Percentiles rank a stretch among this genome's conserved stretches.
Evolutionary conservation across 2,113 vertebrate species (phyloP).

Genomic region (Equus przewalskii): DNA sequence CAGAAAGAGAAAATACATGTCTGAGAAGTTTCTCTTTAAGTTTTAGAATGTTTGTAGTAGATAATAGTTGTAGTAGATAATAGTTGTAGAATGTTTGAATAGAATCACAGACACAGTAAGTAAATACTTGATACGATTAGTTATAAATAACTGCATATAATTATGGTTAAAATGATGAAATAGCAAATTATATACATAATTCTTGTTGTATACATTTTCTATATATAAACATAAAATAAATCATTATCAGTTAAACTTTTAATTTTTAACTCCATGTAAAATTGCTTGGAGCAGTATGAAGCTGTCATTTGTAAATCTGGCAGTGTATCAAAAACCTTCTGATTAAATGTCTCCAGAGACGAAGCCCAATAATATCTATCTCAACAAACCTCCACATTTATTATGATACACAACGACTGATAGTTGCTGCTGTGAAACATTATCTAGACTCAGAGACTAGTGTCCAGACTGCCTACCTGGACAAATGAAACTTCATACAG

Average conservation of each 20-base stretch:
- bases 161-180: neutral
- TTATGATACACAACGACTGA: neutral
- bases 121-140: neutral
- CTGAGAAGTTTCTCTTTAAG: neutral
- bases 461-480: neutral
- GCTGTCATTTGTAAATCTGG: neutral
- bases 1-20: neutral
- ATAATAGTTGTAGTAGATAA: neutral
- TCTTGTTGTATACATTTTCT: too few species aligned
- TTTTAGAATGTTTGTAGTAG: neutral
- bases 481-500: neutral
- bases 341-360: neutral
- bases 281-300: neutral
- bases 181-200: too few species aligned
- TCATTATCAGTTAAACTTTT: neutral
- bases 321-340: neutral
- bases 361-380: neutral
- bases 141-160: neutral
- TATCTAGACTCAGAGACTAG: neutral
- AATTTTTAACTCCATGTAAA: neutral
- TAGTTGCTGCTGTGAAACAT: neutral
- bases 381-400: neutral
- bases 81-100: neutral
- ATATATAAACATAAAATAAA: neutral
- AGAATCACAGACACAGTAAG: neutral